Conservation (phyloP, 2,113 vertebrate species). For the Talpa occidentalis region DNA sequence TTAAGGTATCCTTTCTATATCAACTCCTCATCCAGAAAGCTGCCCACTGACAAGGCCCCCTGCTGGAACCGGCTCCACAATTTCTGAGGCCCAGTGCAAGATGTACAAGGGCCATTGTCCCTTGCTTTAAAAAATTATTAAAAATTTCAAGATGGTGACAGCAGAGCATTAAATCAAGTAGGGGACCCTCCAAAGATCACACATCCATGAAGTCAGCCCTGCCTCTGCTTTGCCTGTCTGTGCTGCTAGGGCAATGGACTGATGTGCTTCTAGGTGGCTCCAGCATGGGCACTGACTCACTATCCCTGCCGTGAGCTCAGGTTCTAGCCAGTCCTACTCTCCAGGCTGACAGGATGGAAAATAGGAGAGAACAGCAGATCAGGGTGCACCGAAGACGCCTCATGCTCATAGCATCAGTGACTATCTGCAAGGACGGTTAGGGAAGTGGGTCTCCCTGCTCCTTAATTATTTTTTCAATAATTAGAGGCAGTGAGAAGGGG, state of each 20-base stretch:
- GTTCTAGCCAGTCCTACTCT: background rate
- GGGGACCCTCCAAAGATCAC: background rate
- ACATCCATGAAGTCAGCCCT: background rate
- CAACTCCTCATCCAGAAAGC: background rate
- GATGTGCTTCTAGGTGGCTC: background rate
- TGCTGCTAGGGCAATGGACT: background rate
- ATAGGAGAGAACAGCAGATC: background rate
- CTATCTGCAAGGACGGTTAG: background rate
- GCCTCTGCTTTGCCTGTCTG: background rate
- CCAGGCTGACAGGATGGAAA: background rate
- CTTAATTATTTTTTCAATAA: constrained; percentile 79
- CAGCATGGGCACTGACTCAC: rapidly evolving
- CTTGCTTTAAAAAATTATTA: background rate
- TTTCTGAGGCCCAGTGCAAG: background rate
- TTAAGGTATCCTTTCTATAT: background rate
- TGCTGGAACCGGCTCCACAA: background rate
- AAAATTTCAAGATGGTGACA: background rate
- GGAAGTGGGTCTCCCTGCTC: background rate
- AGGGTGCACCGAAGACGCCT: background rate
- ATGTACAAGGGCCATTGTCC: background rate
- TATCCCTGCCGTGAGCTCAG: background rate
- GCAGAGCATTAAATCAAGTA: background rate
- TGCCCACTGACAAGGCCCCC: background rate
- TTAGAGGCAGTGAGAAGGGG: background rate
- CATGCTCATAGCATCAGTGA: background rate